Conservation (phyloP, 2,888 invertebrate genomes). For the Colostygia pectinataria region DNA sequence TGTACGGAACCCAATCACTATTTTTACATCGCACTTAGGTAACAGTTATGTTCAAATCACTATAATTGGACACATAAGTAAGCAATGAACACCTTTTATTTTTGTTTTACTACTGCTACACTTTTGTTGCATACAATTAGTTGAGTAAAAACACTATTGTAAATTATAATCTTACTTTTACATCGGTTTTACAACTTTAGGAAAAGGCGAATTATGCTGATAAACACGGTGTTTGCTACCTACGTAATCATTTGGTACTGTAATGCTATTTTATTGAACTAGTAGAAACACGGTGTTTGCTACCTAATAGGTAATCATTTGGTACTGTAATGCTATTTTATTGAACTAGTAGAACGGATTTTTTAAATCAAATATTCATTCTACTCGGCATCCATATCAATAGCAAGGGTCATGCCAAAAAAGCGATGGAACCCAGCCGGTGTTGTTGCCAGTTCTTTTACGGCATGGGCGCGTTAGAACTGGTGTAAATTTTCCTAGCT, state of each 20-base stretch:
- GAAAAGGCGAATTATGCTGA: constrained; percentile 1
- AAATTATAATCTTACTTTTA: neutral
- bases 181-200: constrained; percentile 8
- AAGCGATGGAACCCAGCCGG: too few species aligned
- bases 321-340: too few species aligned
- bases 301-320: neutral
- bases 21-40: neutral
- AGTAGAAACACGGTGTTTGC: neutral
- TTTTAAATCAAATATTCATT: too few species aligned
- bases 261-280: too few species aligned
- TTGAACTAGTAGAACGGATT: too few species aligned
- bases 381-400: too few species aligned
- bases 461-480: too few species aligned
- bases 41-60: constrained; percentile 2
- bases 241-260: neutral
- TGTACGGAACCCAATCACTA: constrained; percentile 2
- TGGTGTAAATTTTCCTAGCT: too few species aligned
- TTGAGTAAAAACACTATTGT: constrained; percentile 2
- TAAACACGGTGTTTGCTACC: neutral
- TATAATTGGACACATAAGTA: neutral
- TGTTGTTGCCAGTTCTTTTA: too few species aligned
- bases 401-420: too few species aligned
- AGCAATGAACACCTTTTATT: constrained; percentile 1
- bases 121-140: neutral
- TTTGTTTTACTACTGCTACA: constrained; percentile 1